A percentile compares a stretch with the other conserved stretches of the same genome.
Evolutionary conservation across 1,140 invertebrate species (phyloP).

Genomic region (Melipona quadrifasciata): DNA sequence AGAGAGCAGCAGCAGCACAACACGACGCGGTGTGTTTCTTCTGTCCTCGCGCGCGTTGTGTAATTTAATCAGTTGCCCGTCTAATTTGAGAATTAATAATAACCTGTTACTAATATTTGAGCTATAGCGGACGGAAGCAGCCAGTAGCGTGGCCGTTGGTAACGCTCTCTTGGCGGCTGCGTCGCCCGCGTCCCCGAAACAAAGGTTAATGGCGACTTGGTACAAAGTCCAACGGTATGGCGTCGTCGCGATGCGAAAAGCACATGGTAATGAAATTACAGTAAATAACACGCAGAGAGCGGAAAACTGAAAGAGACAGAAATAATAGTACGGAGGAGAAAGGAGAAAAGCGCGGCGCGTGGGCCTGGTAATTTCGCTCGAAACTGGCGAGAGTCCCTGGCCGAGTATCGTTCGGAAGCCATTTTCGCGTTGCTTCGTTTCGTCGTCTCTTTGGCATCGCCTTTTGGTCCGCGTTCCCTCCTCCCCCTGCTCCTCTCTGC

Average conservation of each 20-base stretch:
- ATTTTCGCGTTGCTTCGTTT: conserved; percentile 68
- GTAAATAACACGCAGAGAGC: conserved; percentile 53
- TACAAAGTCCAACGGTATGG: conserved; percentile 40
- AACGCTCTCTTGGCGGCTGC: neutral
- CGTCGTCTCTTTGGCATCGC: conserved; percentile 69
- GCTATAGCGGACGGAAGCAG: neutral
- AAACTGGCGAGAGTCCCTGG: conserved; percentile 64
- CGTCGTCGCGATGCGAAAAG: conserved; percentile 36
- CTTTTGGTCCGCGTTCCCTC: conserved; percentile 46
- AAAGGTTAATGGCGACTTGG: conserved; percentile 62
- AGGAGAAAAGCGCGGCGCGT: conserved; percentile 14
- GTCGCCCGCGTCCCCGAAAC: conserved; percentile 28
- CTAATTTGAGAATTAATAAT: conserved; percentile 53
- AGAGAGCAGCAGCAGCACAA: neutral
- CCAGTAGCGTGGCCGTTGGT: neutral
- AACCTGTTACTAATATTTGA: conserved; percentile 53
- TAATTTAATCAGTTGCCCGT: conserved; percentile 42
- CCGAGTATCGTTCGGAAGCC: conserved; percentile 63
- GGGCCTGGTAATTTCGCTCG: conserved; percentile 63
- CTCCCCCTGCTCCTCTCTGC: neutral
- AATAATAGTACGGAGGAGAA: conserved; percentile 13
- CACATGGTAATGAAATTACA: conserved; percentile 63
- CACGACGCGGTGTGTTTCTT: no score
- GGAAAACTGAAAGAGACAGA: conserved; percentile 10
- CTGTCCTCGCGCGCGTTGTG: neutral